phyloP scores from a whole-genome alignment of 2,113 vertebrate genomes.

The Oryzias melastigma region DNA sequence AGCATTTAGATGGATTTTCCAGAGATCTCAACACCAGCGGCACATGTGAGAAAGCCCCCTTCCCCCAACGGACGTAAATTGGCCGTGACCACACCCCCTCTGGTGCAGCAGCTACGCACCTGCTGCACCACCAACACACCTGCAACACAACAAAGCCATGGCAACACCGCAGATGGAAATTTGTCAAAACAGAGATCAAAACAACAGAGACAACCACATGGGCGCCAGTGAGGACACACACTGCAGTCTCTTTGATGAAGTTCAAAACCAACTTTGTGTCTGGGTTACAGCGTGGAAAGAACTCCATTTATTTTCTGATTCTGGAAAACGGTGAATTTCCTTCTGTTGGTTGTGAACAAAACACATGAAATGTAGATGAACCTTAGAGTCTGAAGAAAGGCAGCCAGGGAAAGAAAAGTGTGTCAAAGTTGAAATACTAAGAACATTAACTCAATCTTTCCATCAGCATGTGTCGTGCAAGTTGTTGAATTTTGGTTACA shows the following conservation, averaged over 20 bases:
- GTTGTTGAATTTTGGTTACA: no score
- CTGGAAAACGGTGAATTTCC: not conserved
- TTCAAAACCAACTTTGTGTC: no score
- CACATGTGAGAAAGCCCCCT: slow-evolving; percentile 64
- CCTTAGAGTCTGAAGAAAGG: no score
- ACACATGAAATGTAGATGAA: no score
- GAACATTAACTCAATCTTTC: no score
- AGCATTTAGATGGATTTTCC: slow-evolving; percentile 66
- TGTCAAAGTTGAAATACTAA: no score
- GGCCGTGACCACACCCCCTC: slow-evolving; percentile 41
- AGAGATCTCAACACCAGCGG: slow-evolving; percentile 45
- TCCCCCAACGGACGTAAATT: slow-evolving; percentile 44
- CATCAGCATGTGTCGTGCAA: no score
- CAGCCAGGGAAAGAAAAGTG: no score
- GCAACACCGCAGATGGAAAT: slow-evolving; percentile 36
- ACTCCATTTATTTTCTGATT: not conserved
- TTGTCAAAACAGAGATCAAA: slow-evolving; percentile 13
- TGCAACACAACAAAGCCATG: slow-evolving; percentile 47
- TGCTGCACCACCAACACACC: slow-evolving; percentile 68
- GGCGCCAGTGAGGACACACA: not conserved
- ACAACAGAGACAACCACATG: not conserved
- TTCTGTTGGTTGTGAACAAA: no score
- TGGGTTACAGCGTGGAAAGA: not conserved
- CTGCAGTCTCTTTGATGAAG: not conserved
- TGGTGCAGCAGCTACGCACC: slow-evolving; percentile 53